These are phyloP conservation scores for Alligator mississippiensis DNA, from an alignment of 2,113 vertebrate genomes.

Conservation along the genomic window DNA sequence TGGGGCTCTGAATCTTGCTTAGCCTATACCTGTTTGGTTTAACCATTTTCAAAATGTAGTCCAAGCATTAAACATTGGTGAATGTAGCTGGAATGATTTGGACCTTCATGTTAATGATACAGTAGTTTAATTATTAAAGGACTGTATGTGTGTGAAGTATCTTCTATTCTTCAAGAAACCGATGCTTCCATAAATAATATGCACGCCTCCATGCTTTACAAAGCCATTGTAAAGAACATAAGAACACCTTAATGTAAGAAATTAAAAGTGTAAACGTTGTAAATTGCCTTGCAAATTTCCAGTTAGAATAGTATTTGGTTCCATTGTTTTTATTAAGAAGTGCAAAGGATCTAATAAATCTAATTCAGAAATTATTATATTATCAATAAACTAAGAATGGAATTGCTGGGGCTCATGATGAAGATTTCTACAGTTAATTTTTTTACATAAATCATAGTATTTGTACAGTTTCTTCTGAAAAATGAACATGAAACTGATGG, in stretches of 20 bases:
- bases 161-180: neutral
- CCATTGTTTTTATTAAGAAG: conserved; percentile 25
- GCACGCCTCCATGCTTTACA: neutral
- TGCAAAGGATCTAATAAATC: neutral
- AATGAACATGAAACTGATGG: neutral
- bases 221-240: neutral
- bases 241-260: neutral
- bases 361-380: conserved; percentile 11
- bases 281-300: neutral
- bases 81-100: neutral
- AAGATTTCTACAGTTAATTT: neutral
- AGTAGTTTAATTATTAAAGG: neutral
- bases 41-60: neutral
- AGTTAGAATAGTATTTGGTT: neutral
- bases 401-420: conserved; percentile 6
- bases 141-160: neutral
- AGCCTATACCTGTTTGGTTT: neutral
- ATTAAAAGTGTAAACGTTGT: neutral
- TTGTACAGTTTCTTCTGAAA: neutral
- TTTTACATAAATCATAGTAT: neutral
- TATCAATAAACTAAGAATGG: neutral
- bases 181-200: neutral
- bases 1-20: neutral
- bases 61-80: accelerated
- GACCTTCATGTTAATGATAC: neutral